Evolutionary conservation across 1,140 invertebrate genomes (phyloP).

Genomic region (Drosophila kanapiae): DNA sequence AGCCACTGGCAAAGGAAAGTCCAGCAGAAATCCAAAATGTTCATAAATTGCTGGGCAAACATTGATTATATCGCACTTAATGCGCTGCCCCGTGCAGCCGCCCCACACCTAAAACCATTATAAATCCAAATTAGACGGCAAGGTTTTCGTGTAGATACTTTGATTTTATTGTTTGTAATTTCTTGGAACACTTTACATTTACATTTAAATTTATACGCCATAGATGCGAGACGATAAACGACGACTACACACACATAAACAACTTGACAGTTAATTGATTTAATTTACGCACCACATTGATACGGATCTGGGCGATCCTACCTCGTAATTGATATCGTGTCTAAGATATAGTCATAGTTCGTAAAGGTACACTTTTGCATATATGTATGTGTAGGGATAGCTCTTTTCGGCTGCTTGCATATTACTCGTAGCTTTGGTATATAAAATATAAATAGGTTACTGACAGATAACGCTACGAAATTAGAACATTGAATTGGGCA

Average conservation of each 20-base stretch:
- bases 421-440: slow-evolving; percentile 44
- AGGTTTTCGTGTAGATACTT: slow-evolving; percentile 59
- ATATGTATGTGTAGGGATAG: slow-evolving; percentile 28
- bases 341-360: slow-evolving; percentile 49
- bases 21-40: slow-evolving; percentile 54
- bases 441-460: slow-evolving; percentile 76
- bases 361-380: slow-evolving; percentile 52
- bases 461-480: slow-evolving; percentile 65
- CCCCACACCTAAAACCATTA: not conserved
- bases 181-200: slow-evolving; percentile 80
- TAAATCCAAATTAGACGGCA: slow-evolving; percentile 6
- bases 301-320: slow-evolving; percentile 34
- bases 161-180: slow-evolving; percentile 79
- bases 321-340: slow-evolving; percentile 55
- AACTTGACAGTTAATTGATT: slow-evolving; percentile 78
- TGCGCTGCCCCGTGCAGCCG: slow-evolving; percentile 2
- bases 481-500: slow-evolving; percentile 73
- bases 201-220: slow-evolving; percentile 75
- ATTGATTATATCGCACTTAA: slow-evolving; percentile 56
- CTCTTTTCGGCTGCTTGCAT: slow-evolving; percentile 11
- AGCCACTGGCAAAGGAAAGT: slow-evolving; percentile 13
- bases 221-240: slow-evolving; percentile 75
- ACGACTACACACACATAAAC: slow-evolving; percentile 80
- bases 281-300: slow-evolving; percentile 51
- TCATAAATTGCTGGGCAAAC: slow-evolving; percentile 63